These are phyloP conservation scores for Pangasius mekongensis DNA, from an alignment of 2,797 vertebrate species.

Conservation along the genomic window DNA sequence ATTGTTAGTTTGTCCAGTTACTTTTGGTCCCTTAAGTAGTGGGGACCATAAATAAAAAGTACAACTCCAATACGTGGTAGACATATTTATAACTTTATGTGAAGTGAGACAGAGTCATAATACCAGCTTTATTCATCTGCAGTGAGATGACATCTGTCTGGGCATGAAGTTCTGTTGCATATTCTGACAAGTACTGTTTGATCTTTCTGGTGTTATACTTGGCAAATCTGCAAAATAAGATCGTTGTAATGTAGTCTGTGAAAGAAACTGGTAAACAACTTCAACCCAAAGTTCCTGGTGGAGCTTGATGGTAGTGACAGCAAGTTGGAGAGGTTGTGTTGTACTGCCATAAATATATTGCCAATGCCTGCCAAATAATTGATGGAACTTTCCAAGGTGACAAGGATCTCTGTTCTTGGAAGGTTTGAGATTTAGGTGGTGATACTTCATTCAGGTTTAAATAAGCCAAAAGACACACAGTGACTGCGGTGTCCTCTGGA, in stretches of 20 bases:
- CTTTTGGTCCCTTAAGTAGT: neutral
- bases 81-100: neutral
- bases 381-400: neutral
- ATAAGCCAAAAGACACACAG: neutral
- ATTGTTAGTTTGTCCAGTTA: neutral
- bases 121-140: no score
- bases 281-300: neutral
- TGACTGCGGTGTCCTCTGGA: neutral
- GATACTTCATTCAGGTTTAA: neutral
- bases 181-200: neutral
- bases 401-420: neutral
- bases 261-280: neutral
- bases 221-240: neutral
- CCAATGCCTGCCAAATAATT: neutral
- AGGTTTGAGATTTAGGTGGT: neutral
- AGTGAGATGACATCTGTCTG: no score
- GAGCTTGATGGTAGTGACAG: neutral
- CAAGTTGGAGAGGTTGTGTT: neutral
- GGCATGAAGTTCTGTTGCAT: no score
- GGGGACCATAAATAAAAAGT: no score
- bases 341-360: neutral
- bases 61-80: neutral
- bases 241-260: neutral
- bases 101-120: no score
- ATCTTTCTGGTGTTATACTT: neutral